A percentile compares a stretch with the other conserved stretches of the same genome.
Evolutionary conservation across 2,113 vertebrate species (phyloP).

Genomic region (Ptilorrhoa leucosticta): DNA sequence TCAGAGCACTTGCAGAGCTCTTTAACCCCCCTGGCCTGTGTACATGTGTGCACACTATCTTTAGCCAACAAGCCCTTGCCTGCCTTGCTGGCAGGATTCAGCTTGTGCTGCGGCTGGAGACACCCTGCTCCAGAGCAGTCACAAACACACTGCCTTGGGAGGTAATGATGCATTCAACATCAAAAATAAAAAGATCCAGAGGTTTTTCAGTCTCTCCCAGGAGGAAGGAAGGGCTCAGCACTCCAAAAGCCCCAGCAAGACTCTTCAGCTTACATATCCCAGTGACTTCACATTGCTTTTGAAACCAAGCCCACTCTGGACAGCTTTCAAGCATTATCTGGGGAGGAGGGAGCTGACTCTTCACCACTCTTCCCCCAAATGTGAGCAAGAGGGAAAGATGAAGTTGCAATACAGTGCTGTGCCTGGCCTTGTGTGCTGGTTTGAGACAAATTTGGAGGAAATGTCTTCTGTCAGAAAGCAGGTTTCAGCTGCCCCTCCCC

Average conservation of each 20-base stretch:
- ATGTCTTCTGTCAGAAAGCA: too few species aligned
- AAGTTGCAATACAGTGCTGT: background rate
- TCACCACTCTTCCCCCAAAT: background rate
- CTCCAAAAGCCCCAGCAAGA: background rate
- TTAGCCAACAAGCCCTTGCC: constrained; percentile 7
- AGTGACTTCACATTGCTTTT: background rate
- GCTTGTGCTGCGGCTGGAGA: background rate
- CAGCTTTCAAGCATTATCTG: background rate
- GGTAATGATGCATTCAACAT: background rate
- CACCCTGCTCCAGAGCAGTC: background rate
- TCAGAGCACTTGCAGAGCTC: background rate
- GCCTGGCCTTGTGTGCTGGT: too few species aligned
- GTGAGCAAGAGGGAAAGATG: background rate
- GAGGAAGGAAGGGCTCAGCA: background rate
- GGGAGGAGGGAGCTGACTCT: background rate
- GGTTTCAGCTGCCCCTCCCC: too few species aligned
- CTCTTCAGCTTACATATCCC: background rate
- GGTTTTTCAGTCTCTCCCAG: background rate
- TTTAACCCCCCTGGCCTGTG: background rate
- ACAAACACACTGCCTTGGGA: background rate
- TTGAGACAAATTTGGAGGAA: too few species aligned
- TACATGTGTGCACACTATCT: background rate
- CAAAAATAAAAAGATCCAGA: background rate
- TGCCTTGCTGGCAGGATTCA: background rate
- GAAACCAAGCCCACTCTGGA: background rate